Conservation (phyloP, 2,888 invertebrate genomes). For the Synergus umbraculus region DNA sequence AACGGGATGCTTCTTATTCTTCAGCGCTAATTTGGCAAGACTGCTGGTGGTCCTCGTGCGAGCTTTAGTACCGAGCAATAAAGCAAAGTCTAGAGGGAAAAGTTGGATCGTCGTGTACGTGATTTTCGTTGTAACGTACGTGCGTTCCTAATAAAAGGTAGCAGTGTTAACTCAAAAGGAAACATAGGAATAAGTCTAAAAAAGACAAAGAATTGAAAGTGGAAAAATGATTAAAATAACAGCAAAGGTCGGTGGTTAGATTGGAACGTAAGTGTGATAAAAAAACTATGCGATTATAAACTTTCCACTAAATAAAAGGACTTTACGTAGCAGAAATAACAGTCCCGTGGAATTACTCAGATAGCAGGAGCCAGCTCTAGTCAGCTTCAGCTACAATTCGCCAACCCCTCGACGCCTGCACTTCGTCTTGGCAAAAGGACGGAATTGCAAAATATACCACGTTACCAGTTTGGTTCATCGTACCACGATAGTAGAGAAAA, state of each 20-base stretch:
- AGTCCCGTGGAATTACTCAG: constrained; percentile 49
- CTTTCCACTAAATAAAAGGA: constrained; percentile 49
- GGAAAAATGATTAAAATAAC: not conserved
- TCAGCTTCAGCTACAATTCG: constrained; percentile 41
- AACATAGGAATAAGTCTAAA: not conserved
- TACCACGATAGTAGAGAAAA: constrained; percentile 36
- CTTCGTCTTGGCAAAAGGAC: constrained; percentile 47
- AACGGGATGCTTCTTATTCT: constrained; percentile 8
- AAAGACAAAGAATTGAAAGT: not conserved
- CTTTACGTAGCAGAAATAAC: constrained; percentile 49
- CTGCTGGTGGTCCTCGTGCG: constrained; percentile 29
- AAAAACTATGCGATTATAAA: constrained; percentile 46
- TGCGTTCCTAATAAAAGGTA: constrained; percentile 42
- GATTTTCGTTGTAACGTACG: constrained; percentile 47
- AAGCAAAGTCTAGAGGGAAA: constrained; percentile 48
- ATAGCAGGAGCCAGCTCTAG: constrained; percentile 41
- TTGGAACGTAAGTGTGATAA: constrained; percentile 18
- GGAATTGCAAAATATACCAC: constrained; percentile 38
- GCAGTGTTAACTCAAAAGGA: not conserved
- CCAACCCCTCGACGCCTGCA: constrained; percentile 43
- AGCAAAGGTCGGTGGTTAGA: constrained; percentile 30
- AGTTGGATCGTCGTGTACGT: constrained; percentile 46
- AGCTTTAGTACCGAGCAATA: constrained; percentile 41
- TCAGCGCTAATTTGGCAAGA: constrained; percentile 35
- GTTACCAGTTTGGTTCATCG: constrained; percentile 30